Evolutionary conservation across 2,113 vertebrate genomes (phyloP).

Genomic region (Aleadryas rufinucha): DNA sequence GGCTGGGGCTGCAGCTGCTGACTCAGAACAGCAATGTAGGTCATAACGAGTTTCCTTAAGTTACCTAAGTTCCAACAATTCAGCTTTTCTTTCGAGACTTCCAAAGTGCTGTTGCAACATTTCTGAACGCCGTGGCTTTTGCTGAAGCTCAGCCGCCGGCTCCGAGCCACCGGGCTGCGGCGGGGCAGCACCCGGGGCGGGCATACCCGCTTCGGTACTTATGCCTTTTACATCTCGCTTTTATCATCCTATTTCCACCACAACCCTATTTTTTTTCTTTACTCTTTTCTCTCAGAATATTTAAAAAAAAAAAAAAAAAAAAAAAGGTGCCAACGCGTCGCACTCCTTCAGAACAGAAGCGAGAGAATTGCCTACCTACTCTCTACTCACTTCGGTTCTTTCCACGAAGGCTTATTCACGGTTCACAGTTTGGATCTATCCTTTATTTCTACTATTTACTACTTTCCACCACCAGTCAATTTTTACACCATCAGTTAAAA

Average conservation of each 20-base stretch:
- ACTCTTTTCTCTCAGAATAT: neutral
- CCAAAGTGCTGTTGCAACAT: neutral
- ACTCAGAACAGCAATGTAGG: conserved; percentile 26
- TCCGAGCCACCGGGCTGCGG: neutral
- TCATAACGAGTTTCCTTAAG: conserved; percentile 20
- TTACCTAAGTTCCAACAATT: conserved; percentile 9
- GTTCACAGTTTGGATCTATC: neutral
- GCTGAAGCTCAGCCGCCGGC: neutral
- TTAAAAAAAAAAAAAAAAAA: neutral
- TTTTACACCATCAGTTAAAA: neutral
- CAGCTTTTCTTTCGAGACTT: conserved; percentile 1
- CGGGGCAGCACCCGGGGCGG: neutral
- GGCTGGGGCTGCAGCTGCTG: conserved; percentile 15
- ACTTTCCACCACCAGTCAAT: neutral
- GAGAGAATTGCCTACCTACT: neutral
- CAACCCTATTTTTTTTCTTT: neutral
- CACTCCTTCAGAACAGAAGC: neutral
- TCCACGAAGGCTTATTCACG: neutral
- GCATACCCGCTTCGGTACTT: neutral
- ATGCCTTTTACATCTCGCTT: neutral
- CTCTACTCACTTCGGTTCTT: neutral
- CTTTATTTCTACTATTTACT: neutral
- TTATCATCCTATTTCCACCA: neutral
- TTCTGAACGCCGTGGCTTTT: neutral
- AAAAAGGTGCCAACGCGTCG: neutral